These are phyloP conservation scores for Atlantisia rogersi DNA, from an alignment of 2,113 vertebrate genomes.

Conservation along the genomic window DNA sequence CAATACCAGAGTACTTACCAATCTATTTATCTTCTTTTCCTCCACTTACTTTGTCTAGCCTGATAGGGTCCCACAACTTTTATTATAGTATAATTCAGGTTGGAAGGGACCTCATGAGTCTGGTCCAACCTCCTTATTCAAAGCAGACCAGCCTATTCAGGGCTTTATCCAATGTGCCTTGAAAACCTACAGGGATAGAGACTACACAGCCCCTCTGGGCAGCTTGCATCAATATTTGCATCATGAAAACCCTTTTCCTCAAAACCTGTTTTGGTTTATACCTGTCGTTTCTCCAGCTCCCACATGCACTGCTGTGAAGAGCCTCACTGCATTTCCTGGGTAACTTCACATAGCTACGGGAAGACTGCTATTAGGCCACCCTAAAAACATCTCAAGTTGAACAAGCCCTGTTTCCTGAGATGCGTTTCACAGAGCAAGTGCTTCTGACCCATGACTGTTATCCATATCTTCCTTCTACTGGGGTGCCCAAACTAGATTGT, in stretches of 20 bases:
- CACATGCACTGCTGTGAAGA: background rate
- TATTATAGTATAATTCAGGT: background rate
- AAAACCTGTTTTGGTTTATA: background rate
- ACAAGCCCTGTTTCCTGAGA: background rate
- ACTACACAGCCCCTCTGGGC: background rate
- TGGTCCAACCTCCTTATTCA: background rate
- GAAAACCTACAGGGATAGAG: background rate
- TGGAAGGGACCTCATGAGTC: background rate
- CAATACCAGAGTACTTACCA: background rate
- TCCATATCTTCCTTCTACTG: background rate
- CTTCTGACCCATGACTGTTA: background rate
- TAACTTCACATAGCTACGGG: background rate
- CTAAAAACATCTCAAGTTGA: background rate
- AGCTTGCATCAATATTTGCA: background rate
- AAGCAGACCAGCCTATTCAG: background rate
- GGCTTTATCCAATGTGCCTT: rapidly evolving
- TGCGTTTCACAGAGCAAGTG: background rate
- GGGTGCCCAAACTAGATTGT: background rate
- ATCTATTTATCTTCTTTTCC: background rate
- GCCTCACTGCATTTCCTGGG: background rate
- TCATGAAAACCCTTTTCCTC: background rate
- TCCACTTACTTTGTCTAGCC: background rate
- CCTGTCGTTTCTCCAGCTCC: background rate
- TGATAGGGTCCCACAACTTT: background rate
- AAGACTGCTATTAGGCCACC: background rate